These are phyloP conservation scores for Eleginops maclovinus DNA, from an alignment of 2,113 vertebrate species.

Conservation along the genomic window DNA sequence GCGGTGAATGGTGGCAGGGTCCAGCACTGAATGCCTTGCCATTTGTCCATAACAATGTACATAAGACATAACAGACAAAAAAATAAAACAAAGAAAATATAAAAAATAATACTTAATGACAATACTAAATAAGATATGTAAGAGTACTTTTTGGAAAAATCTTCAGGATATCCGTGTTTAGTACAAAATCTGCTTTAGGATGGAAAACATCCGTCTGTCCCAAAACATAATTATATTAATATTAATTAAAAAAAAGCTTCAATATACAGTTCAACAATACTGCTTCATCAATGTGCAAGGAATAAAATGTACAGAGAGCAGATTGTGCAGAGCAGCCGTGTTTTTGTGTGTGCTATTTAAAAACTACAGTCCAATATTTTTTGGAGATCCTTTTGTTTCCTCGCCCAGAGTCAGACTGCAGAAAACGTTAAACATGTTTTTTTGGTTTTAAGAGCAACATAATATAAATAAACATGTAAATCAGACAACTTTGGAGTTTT, in stretches of 20 bases:
- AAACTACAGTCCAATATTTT: slow-evolving; percentile 14
- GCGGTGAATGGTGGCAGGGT: not conserved
- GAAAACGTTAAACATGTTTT: slow-evolving; percentile 8
- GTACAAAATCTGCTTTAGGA: slow-evolving; percentile 51
- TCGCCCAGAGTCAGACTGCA: not conserved
- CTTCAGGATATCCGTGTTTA: slow-evolving; percentile 8
- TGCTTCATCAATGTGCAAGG: slow-evolving; percentile 55
- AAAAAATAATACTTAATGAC: slow-evolving; percentile 27
- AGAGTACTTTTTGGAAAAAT: slow-evolving; percentile 44
- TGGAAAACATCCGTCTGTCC: slow-evolving; percentile 34
- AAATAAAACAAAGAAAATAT: slow-evolving; percentile 36
- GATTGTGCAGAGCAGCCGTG: slow-evolving; percentile 45
- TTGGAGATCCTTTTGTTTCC: not conserved
- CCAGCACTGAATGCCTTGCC: not conserved
- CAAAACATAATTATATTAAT: slow-evolving; percentile 55
- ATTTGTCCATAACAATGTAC: slow-evolving; percentile 16
- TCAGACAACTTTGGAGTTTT: slow-evolving; percentile 36
- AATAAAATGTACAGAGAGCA: slow-evolving; percentile 54
- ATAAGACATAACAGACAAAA: slow-evolving; percentile 21
- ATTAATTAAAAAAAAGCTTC: slow-evolving; percentile 43
- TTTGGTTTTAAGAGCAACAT: slow-evolving; percentile 61
- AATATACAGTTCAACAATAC: slow-evolving; percentile 51
- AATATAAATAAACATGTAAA: slow-evolving; percentile 41
- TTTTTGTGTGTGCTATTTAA: not conserved
- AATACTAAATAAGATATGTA: slow-evolving; percentile 14